Evolutionary conservation across 2,113 vertebrate species (phyloP), one percentile per base, ranked within the genome.

Genomic region (Poeciliopsis prolifica): DNA sequence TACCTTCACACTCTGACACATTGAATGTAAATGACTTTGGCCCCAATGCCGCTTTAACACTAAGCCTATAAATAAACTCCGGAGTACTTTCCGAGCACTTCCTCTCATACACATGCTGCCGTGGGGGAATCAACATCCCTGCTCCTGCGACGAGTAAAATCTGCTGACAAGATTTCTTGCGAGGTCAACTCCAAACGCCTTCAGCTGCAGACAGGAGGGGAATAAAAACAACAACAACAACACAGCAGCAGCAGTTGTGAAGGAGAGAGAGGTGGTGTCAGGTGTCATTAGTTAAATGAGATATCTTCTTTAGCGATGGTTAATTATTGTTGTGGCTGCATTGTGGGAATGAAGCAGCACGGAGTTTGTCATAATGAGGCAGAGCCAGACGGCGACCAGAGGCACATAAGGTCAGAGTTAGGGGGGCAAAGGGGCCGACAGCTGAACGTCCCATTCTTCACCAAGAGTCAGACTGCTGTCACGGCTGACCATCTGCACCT

Each of bases 361-460:
- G 67, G 73, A 82, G 86, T 82, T 80, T 80, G 72, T 74, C 72
- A 75, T 83, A 86, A 82, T 86, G 85, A 80, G 80, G 72, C 70
- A 76, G 67, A 86, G 84, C 77, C 88, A 90, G 86, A 86, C 83
- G 65, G 86, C 68, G 82, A 86, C 82, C 81, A 75, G 81, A 81
- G 86, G 81, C 85, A 76, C 84, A 81, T 86, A 84, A 92, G 91
- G 90, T 92, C 91, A 92, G 75, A 79, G 69, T 84, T 48, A 5
- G 74, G 82, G 74, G 85, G 81, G 74, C 42, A 15, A 88, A 51
- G 14, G 78, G 80, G 84, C 74, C 62, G 42, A 83, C 87, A 90
- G 90, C 90, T 91, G 90, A 91, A 91, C 77, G 81, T 88, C 80
- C 85, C 89, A 88, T 92, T 87, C 86, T 86, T 91, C 79, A 84